Conservation (phyloP, 2,888 invertebrate genomes). For the Lasioglossum calceatum region DNA sequence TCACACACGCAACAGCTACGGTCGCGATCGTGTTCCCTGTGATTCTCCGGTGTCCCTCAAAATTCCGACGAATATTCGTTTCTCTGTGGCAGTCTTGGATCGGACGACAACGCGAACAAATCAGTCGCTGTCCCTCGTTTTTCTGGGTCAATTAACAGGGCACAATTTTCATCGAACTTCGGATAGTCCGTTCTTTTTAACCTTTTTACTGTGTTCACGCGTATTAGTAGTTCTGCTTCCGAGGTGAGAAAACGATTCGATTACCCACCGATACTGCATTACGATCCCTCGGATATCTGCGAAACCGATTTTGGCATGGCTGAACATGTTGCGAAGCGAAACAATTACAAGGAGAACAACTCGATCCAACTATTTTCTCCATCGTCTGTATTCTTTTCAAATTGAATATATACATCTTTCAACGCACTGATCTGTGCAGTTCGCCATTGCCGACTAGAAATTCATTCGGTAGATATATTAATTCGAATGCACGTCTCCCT, state of each 20-base stretch:
- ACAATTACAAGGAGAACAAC: too few species aligned
- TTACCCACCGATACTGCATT: not conserved
- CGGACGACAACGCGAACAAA: not conserved
- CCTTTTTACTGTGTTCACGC: not conserved
- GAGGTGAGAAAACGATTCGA: not conserved
- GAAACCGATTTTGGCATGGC: too few species aligned
- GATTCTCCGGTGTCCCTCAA: conserved; percentile 12
- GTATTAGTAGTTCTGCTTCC: not conserved
- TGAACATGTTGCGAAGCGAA: too few species aligned
- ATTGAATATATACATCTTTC: not conserved
- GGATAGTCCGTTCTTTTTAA: conserved; percentile 38
- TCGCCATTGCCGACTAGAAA: not conserved
- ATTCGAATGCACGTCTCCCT: too few species aligned
- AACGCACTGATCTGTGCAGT: not conserved
- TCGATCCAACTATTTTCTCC: too few species aligned
- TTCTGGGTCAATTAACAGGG: conserved; percentile 65
- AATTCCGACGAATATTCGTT: conserved; percentile 28
- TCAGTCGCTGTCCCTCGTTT: conserved; percentile 46
- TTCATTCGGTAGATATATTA: too few species aligned
- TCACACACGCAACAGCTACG: not conserved
- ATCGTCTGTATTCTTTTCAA: not conserved
- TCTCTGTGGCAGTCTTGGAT: too few species aligned
- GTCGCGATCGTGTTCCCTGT: not conserved
- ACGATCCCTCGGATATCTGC: not conserved
- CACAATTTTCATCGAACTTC: conserved; percentile 65